Percentiles rank a stretch among this genome's conserved stretches.
These are phyloP conservation scores for Campylomormyrus numenius DNA, from an alignment of 2,113 vertebrate species.

Conservation along the genomic window DNA sequence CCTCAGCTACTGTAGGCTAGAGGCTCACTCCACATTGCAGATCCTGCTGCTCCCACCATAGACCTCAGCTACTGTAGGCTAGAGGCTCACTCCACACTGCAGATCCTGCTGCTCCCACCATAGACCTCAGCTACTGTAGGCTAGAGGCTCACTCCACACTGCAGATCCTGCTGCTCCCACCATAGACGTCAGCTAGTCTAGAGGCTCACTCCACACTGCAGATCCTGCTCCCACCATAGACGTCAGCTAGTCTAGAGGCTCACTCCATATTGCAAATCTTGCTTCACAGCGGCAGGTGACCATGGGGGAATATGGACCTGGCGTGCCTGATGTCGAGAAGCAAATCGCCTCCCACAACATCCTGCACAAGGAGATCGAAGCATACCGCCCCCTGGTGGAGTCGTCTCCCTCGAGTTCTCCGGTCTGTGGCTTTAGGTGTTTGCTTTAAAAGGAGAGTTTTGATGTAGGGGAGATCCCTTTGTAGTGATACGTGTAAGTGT, in stretches of 20 bases:
- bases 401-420: constrained; percentile 51
- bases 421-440: constrained; percentile 48
- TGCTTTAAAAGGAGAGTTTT: background rate
- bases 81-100: background rate
- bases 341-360: constrained; percentile 91
- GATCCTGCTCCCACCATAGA: background rate
- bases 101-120: background rate
- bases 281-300: constrained; percentile 67
- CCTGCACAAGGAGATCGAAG: constrained; percentile 83
- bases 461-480: background rate
- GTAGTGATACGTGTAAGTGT: background rate
- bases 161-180: background rate
- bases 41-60: background rate
- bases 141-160: background rate
- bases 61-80: background rate
- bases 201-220: background rate
- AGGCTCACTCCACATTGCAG: too few relatives aligned
- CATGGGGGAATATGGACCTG: constrained; percentile 65
- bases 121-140: background rate
- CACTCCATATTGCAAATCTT: background rate
- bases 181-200: background rate
- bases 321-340: constrained; percentile 76
- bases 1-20: background rate
- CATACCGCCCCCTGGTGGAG: constrained; percentile 75
- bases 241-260: background rate